phyloP scores from a whole-genome alignment of 92 coral and sea anemone genomes.

The Porites rus region DNA sequence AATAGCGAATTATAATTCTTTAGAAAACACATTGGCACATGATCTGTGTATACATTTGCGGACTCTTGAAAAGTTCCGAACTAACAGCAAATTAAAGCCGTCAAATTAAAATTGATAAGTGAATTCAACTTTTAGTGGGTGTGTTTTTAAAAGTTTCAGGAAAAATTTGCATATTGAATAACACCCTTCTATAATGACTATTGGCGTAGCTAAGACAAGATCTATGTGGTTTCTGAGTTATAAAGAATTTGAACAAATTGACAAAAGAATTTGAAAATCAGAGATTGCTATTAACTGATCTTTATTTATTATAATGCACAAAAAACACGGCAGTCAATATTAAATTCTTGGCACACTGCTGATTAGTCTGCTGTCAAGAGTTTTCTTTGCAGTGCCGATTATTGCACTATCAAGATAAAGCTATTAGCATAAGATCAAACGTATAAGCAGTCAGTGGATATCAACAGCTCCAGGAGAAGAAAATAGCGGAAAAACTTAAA shows the following conservation, averaged over 20 bases:
- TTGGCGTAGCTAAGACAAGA: background rate
- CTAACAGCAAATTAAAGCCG: slow-evolving; percentile 41
- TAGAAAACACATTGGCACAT: slow-evolving; percentile 21
- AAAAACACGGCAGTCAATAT: background rate
- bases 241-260: background rate
- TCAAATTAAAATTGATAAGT: slow-evolving; percentile 57
- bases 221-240: background rate
- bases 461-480: background rate
- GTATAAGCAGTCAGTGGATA: too few species aligned
- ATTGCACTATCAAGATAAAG: background rate
- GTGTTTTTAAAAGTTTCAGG: background rate
- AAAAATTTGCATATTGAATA: background rate
- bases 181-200: background rate
- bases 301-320: background rate
- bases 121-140: slow-evolving; percentile 27
- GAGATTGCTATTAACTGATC: background rate
- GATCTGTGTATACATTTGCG: slow-evolving; percentile 21
- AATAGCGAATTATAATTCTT: slow-evolving; percentile 18
- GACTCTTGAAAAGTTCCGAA: slow-evolving; percentile 35
- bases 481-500: background rate
- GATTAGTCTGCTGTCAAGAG: background rate
- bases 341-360: background rate
- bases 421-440: background rate
- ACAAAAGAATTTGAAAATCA: background rate
- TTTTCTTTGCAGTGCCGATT: slow-evolving; percentile 23